phyloP scores from a whole-genome alignment of 2,113 vertebrate genomes.

The Pterocles burchelli region DNA sequence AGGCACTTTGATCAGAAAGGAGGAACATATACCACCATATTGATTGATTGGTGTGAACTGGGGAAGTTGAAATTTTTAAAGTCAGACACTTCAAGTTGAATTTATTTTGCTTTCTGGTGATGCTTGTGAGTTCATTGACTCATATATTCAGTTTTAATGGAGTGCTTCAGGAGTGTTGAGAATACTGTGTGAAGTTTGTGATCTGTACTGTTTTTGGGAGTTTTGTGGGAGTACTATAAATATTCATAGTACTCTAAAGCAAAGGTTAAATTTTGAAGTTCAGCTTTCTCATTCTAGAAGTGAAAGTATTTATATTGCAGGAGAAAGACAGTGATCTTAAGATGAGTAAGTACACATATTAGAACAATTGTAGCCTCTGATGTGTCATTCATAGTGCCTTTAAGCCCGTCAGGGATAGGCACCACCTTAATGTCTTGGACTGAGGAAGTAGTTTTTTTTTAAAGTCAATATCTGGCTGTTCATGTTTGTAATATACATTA shows the following conservation, averaged over 20 bases:
- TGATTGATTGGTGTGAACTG: background rate
- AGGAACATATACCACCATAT: background rate
- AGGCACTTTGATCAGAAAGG: background rate
- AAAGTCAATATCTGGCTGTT: background rate
- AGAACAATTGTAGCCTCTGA: background rate
- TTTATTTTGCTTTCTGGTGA: slow-evolving; percentile 22
- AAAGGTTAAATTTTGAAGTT: slow-evolving; percentile 35
- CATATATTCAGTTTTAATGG: slow-evolving; percentile 18
- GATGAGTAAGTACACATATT: background rate
- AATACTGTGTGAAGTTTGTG: slow-evolving; percentile 14
- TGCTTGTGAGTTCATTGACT: slow-evolving; percentile 2
- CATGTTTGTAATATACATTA: background rate
- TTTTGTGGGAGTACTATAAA: slow-evolving; percentile 13
- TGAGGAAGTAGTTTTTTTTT: background rate
- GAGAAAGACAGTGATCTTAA: background rate
- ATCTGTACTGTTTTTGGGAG: background rate
- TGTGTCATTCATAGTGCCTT: background rate
- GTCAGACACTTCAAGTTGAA: background rate
- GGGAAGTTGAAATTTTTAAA: background rate
- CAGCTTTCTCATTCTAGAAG: background rate
- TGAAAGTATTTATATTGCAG: background rate
- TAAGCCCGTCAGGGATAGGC: background rate
- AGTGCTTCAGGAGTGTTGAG: slow-evolving; percentile 17
- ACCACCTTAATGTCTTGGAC: background rate
- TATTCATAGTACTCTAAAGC: slow-evolving; percentile 24